These are phyloP conservation scores for Excalfactoria chinensis DNA, from an alignment of 2,113 vertebrate genomes.

Conservation along the genomic window DNA sequence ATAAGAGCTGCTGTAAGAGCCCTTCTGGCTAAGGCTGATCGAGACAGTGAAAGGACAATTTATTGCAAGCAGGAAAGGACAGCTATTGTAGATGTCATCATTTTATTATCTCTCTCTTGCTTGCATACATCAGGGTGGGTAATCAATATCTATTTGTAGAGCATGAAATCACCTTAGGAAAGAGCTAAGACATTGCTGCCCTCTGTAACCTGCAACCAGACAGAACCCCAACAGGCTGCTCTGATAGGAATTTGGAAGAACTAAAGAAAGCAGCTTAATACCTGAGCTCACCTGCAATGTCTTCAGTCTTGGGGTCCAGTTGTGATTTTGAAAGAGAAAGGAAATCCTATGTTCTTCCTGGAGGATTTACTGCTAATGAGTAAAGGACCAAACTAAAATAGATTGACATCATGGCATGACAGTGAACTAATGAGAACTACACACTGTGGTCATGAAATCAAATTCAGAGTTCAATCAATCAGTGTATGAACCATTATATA, in stretches of 20 bases:
- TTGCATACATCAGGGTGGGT: neutral
- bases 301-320: neutral
- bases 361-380: neutral
- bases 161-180: slow-evolving; percentile 1
- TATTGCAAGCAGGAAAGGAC: neutral
- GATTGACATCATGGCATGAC: neutral
- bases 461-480: slow-evolving; percentile 14
- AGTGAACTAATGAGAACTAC: slow-evolving; percentile 9
- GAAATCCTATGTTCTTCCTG: neutral
- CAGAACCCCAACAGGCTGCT: neutral
- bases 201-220: neutral
- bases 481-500: slow-evolving; percentile 38
- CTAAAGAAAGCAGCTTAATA: neutral
- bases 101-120: neutral
- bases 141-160: slow-evolving; percentile 31
- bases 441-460: neutral
- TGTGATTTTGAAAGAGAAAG: slow-evolving; percentile 34
- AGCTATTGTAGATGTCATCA: neutral
- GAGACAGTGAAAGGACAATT: neutral
- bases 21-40: neutral
- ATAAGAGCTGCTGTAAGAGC: neutral
- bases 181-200: neutral
- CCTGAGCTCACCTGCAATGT: neutral
- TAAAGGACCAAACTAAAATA: neutral
- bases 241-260: neutral